Evolutionary conservation across 2,888 invertebrate genomes (phyloP).

Genomic region (Tachina fera): DNA sequence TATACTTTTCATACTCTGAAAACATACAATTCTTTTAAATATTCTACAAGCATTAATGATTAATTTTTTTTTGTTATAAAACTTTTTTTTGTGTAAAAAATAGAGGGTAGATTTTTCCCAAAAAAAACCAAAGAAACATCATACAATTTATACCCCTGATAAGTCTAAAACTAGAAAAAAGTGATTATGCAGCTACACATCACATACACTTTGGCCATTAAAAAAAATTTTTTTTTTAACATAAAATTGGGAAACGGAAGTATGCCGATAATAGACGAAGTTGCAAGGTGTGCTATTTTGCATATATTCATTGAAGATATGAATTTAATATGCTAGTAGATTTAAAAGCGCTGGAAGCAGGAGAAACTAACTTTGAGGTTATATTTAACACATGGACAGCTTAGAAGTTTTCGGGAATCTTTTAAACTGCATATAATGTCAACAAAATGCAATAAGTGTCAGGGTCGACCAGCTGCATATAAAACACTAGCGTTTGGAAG

Average conservation of each 20-base stretch:
- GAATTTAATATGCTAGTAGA: background rate
- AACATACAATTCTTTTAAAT: constrained; percentile 49
- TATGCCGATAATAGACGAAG: background rate
- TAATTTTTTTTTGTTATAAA: constrained; percentile 36
- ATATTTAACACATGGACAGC: too few relatives aligned
- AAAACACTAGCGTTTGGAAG: too few relatives aligned
- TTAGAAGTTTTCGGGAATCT: too few relatives aligned
- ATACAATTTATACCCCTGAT: constrained; percentile 60
- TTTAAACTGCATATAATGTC: too few relatives aligned
- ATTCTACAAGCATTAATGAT: constrained; percentile 69
- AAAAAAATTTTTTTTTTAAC: constrained; percentile 40
- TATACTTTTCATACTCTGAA: constrained; percentile 27
- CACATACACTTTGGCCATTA: constrained; percentile 60
- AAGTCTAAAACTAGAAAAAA: constrained; percentile 51
- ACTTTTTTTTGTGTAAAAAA: constrained; percentile 53
- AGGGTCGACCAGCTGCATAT: too few relatives aligned
- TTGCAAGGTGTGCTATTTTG: background rate
- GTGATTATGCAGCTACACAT: constrained; percentile 72
- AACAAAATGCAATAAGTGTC: too few relatives aligned
- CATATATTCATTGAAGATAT: background rate
- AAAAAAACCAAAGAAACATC: constrained; percentile 51
- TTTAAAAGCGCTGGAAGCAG: background rate
- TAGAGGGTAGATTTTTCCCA: constrained; percentile 62
- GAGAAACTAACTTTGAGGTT: too few relatives aligned
- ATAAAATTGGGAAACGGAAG: background rate